Percentiles rank a stretch among this genome's conserved stretches.
These are phyloP conservation scores for Euclidia mi DNA, from an alignment of 2,888 invertebrate species.

Conservation along the genomic window DNA sequence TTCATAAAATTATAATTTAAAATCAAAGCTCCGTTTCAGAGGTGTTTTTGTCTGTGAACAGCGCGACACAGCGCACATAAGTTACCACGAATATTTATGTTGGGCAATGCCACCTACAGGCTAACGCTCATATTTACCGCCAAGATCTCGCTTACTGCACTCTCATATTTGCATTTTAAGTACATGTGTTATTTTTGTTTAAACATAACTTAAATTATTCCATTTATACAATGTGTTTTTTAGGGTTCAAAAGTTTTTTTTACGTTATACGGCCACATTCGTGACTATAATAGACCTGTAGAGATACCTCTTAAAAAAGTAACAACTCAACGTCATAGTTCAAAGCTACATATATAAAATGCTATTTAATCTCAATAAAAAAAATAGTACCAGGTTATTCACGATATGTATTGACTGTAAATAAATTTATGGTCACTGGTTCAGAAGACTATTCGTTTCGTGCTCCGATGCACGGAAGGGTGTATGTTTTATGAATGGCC, in stretches of 20 bases:
- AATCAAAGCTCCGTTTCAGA: slow-evolving; percentile 83
- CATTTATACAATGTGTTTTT: slow-evolving; percentile 23
- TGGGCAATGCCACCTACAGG: slow-evolving; percentile 77
- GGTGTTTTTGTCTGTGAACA: slow-evolving; percentile 80
- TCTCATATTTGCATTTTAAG: slow-evolving; percentile 74
- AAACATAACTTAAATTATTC: slow-evolving; percentile 43
- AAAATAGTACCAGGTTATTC: too few relatives aligned
- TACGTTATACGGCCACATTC: too few relatives aligned
- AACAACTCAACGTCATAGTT: too few relatives aligned
- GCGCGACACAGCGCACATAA: slow-evolving; percentile 76
- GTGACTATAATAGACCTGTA: too few relatives aligned
- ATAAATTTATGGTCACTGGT: too few relatives aligned
- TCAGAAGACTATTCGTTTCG: not conserved
- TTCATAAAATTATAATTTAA: slow-evolving; percentile 88
- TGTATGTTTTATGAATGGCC: too few relatives aligned
- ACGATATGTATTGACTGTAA: too few relatives aligned
- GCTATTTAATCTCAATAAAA: too few relatives aligned
- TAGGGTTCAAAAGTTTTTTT: slow-evolving; percentile 3
- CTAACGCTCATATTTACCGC: slow-evolving; percentile 76
- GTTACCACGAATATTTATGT: slow-evolving; percentile 82
- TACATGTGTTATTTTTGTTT: slow-evolving; percentile 69
- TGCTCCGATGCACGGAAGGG: not conserved
- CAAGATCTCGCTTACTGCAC: slow-evolving; percentile 75
- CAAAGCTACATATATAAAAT: too few relatives aligned
- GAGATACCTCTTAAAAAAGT: too few relatives aligned